Evolutionary conservation across 2,797 vertebrate genomes (phyloP).

Genomic region (Gallirallus australis): DNA sequence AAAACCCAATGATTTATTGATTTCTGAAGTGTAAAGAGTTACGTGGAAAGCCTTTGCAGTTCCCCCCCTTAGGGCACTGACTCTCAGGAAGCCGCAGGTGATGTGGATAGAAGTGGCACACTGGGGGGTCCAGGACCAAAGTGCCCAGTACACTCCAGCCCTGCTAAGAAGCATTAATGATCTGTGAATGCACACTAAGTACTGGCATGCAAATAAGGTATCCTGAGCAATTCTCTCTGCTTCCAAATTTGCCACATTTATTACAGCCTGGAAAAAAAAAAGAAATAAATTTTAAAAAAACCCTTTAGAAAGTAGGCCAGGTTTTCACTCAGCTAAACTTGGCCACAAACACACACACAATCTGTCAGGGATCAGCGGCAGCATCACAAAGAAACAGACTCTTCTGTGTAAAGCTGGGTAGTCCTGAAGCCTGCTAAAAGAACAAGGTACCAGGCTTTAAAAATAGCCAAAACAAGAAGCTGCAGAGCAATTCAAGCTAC

Average conservation of each 20-base stretch:
- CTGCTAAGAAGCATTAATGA: not conserved
- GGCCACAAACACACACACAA: constrained; percentile 13
- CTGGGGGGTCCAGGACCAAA: not conserved
- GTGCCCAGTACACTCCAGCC: not conserved
- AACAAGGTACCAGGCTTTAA: constrained; percentile 13
- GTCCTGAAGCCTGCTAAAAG: not conserved
- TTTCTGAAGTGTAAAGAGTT: not conserved
- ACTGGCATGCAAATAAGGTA: not conserved
- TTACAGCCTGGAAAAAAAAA: not conserved
- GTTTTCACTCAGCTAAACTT: constrained; percentile 44
- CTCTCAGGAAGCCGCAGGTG: not conserved
- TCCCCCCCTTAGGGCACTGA: not conserved
- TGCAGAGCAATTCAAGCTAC: not conserved
- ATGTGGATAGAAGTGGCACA: not conserved
- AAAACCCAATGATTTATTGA: accelerated
- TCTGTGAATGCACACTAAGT: not conserved
- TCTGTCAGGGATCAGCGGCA: constrained; percentile 44
- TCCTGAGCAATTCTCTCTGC: not conserved
- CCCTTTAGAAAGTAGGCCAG: constrained; percentile 37
- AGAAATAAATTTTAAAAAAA: too few species aligned
- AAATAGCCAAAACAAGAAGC: constrained; percentile 32
- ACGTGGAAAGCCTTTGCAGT: not conserved
- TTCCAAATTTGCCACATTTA: constrained; percentile 22
- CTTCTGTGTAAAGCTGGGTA: not conserved
- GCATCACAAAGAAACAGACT: constrained; percentile 28